A percentile compares a stretch with the other conserved stretches of the same genome.
Conservation (phyloP, 2,113 vertebrate genomes). For the Climacteris rufus region DNA sequence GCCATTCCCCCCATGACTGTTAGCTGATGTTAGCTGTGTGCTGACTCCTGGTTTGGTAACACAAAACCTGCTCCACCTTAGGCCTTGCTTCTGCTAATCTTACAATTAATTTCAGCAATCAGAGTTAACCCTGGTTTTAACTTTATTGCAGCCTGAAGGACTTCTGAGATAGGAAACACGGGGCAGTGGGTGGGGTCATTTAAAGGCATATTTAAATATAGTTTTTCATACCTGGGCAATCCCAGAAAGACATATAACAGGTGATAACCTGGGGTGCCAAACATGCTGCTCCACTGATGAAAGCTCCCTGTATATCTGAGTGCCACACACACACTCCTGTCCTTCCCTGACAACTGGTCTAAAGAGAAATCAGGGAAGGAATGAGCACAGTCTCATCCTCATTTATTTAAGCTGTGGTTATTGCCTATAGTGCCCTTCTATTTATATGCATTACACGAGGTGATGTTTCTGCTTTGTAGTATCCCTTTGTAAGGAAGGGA, state of each 20-base stretch:
- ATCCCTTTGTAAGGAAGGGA: not conserved
- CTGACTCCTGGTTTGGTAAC: not conserved
- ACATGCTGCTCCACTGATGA: not conserved
- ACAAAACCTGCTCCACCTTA: not conserved
- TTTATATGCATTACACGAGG: not conserved
- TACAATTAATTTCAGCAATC: not conserved
- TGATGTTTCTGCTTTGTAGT: not conserved
- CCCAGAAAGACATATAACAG: not conserved
- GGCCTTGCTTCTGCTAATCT: not conserved
- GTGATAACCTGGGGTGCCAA: not conserved
- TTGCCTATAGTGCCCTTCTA: not conserved
- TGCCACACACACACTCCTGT: not conserved
- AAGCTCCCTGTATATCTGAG: fast-evolving
- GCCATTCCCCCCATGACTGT: fast-evolving
- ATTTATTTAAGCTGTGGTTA: not conserved
- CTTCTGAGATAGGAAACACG: not conserved
- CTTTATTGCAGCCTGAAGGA: not conserved
- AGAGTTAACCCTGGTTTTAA: not conserved
- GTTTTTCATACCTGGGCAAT: not conserved
- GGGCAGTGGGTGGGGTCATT: not conserved
- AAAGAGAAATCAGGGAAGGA: not conserved
- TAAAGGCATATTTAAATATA: not conserved
- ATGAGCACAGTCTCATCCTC: not conserved
- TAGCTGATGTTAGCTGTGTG: not conserved
- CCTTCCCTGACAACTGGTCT: not conserved